Base-by-base conservation (phyloP, 53 echinoderm and acorn worm species). In the Antedon mediterranea region DNA sequence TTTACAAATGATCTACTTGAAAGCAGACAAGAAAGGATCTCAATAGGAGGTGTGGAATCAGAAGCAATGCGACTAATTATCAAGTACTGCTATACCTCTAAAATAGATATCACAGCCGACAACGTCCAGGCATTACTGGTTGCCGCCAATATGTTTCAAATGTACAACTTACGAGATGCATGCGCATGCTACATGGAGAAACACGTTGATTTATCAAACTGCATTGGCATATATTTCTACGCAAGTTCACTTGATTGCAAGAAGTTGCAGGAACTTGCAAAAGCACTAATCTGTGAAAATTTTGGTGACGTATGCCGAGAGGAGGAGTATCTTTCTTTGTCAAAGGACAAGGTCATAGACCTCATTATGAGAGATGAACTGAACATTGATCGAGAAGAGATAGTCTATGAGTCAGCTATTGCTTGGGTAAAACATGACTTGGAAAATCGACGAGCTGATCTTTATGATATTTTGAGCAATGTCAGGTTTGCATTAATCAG, bases 91-190 rank as follows among this genome's bases (percentile, higher is more conserved):
- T 97, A 97, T 82, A 85, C 85, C 20, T 81, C 91, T 33, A 85
- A 88, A 72, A 86, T 88, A 29, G 98, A 97, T 79, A 92, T 97
- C 78, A 97, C 83, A 37, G 98, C 89, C 75, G 90, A 84, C 14
- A 97, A 92, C 78, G 92, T 98, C 13, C 98, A 98, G 34, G 90
- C 92, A 28, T 86, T 98, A 13, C 88, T 98, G 81, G 81, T 98
- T 28, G 98, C 98, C 0, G 91, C 92, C 28, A 98, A 92, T 71
- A 98, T 93, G 98, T 92, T 98, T 75, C 98, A 98, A 75, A 92
- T 98, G 85, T 78, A 89, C 73, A 86, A 73, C 72, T 75, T 97
- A 14, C 87, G 97, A 26, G 97, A 97, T 71, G 97, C 97, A 30
- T 97, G 97, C 80, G 97, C 97, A 30, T 74, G 87, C 32, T 92